These are phyloP conservation scores for Baryphthengus martii DNA, from an alignment of 2,113 vertebrate species.

Conservation along the genomic window DNA sequence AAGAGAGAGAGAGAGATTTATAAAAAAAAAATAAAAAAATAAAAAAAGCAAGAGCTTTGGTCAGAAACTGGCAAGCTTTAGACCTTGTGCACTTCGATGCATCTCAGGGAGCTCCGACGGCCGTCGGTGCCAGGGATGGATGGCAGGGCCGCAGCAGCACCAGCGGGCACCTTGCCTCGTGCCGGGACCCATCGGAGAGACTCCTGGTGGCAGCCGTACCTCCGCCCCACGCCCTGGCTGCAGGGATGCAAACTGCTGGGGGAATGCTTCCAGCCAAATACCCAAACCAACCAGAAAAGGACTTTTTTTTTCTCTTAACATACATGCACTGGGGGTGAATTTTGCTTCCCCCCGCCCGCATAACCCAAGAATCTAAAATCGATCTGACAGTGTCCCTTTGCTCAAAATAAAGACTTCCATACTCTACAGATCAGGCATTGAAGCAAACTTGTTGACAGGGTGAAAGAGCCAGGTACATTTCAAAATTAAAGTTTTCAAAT, in stretches of 20 bases:
- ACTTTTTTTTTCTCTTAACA: neutral
- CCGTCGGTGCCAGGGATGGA: neutral
- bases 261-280: neutral
- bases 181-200: no score
- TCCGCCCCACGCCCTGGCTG: neutral
- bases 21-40: neutral
- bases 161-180: neutral
- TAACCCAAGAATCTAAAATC: neutral
- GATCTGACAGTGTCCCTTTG: constrained; percentile 43
- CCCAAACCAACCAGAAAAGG: neutral
- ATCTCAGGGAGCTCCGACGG: neutral
- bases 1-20: constrained; percentile 24
- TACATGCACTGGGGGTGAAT: neutral
- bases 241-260: neutral
- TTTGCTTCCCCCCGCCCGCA: neutral
- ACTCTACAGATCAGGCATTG: neutral
- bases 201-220: fast-evolving
- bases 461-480: neutral
- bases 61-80: neutral
- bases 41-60: neutral
- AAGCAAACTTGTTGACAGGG: neutral
- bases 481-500: neutral
- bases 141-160: neutral
- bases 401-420: constrained; percentile 11
- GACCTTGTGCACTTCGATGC: neutral